Conservation (phyloP, 2,888 invertebrate species). For the Temnothorax unifasciatus region DNA sequence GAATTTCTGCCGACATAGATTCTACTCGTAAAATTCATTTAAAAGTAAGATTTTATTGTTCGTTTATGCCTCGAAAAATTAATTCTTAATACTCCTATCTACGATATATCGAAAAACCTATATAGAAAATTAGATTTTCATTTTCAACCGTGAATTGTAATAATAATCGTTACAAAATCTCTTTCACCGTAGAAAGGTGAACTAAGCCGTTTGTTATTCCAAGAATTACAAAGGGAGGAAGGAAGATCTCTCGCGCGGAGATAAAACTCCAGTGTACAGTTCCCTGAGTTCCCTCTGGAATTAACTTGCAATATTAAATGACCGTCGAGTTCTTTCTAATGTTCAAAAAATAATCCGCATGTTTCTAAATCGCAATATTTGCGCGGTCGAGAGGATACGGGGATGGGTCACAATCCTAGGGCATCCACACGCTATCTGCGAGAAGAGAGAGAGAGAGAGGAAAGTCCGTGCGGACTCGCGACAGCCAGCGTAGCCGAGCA, state of each 20-base stretch:
- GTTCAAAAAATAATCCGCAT: background rate
- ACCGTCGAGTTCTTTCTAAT: background rate
- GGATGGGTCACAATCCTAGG: background rate
- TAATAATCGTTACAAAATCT: slow-evolving; percentile 13
- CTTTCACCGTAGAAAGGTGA: background rate
- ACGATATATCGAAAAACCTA: background rate
- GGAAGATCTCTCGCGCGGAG: slow-evolving; percentile 2
- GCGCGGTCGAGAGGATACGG: slow-evolving; percentile 1
- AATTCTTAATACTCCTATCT: background rate
- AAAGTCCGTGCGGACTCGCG: slow-evolving; percentile 65
- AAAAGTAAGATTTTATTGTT: background rate
- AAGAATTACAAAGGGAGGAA: slow-evolving; percentile 20
- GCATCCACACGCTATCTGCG: background rate
- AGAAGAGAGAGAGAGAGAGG: slow-evolving; percentile 40
- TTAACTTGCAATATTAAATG: slow-evolving; percentile 26
- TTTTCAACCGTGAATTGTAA: background rate
- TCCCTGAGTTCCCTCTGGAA: background rate
- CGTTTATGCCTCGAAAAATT: background rate
- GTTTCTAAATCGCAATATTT: background rate
- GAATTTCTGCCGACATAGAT: background rate
- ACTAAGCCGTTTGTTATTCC: slow-evolving; percentile 15
- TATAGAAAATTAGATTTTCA: background rate
- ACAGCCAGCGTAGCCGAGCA: slow-evolving; percentile 80
- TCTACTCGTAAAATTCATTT: background rate
- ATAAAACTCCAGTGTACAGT: background rate